Evolutionary conservation across 2,797 vertebrate genomes (phyloP).

Genomic region (Poecilia velifera): DNA sequence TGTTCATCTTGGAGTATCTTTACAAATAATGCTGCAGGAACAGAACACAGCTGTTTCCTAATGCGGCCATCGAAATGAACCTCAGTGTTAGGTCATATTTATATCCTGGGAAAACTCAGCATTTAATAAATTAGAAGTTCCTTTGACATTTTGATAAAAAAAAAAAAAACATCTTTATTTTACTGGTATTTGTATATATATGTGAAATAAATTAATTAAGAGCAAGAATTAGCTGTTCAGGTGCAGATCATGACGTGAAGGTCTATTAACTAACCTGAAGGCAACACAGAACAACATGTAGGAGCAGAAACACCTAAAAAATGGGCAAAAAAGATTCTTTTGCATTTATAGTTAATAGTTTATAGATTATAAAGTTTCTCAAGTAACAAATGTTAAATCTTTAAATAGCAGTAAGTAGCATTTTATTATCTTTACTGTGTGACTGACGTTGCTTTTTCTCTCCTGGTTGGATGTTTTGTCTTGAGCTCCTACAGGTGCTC

Average conservation of each 20-base stretch:
- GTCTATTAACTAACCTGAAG: background rate
- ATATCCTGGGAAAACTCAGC: background rate
- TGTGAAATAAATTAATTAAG: background rate
- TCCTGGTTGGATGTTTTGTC: background rate
- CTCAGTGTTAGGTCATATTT: background rate
- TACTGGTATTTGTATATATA: background rate
- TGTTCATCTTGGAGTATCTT: no score
- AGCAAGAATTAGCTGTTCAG: background rate
- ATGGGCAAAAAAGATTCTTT: background rate
- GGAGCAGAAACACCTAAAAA: background rate
- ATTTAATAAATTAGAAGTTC: background rate
- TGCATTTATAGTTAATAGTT: background rate
- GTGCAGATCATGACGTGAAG: background rate
- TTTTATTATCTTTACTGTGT: background rate
- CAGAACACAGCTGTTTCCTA: no score
- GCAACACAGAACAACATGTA: background rate
- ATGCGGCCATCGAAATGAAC: background rate
- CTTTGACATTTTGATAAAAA: background rate
- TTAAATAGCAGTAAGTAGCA: background rate
- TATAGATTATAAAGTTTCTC: background rate
- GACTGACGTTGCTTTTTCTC: background rate
- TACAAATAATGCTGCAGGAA: no score
- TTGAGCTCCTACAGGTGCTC: conserved; percentile 36
- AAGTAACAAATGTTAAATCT: background rate
- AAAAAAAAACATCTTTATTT: background rate